A percentile compares a stretch with the other conserved stretches of the same genome.
These are phyloP conservation scores for Chaetophractus vellerosus DNA, from an alignment of 2,797 vertebrate species.

Conservation along the genomic window DNA sequence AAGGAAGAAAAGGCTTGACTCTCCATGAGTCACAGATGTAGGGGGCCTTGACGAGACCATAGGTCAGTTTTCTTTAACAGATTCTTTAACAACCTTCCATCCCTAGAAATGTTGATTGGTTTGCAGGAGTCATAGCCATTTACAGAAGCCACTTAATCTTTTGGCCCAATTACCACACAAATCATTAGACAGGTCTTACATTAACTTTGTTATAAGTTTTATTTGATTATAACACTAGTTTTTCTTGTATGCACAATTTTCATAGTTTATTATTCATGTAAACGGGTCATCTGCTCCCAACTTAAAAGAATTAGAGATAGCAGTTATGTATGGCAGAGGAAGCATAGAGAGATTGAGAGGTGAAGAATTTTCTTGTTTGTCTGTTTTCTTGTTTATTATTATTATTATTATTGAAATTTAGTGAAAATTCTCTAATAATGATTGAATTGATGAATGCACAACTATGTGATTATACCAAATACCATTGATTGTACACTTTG, in stretches of 20 bases:
- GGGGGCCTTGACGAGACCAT: not conserved
- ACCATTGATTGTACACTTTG: too few species aligned
- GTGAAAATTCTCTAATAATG: too few species aligned
- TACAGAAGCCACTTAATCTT: conserved; percentile 35
- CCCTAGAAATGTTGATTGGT: not conserved
- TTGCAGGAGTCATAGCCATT: not conserved
- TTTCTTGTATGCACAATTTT: conserved; percentile 62
- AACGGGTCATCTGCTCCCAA: conserved; percentile 61
- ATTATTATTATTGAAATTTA: too few species aligned
- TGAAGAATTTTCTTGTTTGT: too few species aligned
- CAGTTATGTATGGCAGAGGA: too few species aligned
- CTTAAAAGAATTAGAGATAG: conserved; percentile 60
- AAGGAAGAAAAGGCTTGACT: not conserved
- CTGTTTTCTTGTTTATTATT: too few species aligned
- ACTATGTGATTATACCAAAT: too few species aligned
- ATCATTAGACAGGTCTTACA: conserved; percentile 45
- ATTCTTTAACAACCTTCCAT: not conserved
- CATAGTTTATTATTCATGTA: conserved; percentile 58
- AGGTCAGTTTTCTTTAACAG: not conserved
- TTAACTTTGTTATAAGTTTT: conserved; percentile 48
- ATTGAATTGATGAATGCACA: too few species aligned
- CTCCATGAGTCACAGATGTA: not conserved
- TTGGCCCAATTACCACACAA: not conserved
- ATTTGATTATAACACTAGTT: conserved; percentile 47
- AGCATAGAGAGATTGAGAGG: too few species aligned